Conservation (phyloP, 2,113 vertebrate species). For the Coptodon bakossiorum region DNA sequence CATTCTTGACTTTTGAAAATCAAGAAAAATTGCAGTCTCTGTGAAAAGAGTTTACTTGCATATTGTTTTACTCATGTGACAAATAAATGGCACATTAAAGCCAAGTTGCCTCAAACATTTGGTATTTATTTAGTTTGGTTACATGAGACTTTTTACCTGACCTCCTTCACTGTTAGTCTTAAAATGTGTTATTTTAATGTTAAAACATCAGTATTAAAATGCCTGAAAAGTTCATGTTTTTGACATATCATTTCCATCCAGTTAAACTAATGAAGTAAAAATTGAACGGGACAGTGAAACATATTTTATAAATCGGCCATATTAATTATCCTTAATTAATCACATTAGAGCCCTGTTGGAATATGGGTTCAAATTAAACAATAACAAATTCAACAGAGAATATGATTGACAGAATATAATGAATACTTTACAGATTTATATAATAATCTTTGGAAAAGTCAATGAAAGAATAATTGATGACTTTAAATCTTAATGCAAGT, state of each 20-base stretch:
- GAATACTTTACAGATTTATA: slow-evolving; percentile 4
- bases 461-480: slow-evolving; percentile 15
- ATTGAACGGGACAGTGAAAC: not conserved
- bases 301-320: not conserved
- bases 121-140: not conserved
- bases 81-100: not conserved
- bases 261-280: not conserved
- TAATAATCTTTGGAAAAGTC: not conserved
- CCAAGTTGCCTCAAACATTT: not conserved
- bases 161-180: not conserved
- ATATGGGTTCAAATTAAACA: not conserved
- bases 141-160: not conserved
- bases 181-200: not conserved
- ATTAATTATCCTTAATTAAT: slow-evolving; percentile 19
- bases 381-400: not conserved
- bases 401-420: slow-evolving; percentile 15
- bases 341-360: not conserved
- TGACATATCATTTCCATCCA: not conserved
- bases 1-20: not conserved
- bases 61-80: not conserved
- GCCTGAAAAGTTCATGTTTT: not conserved
- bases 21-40: not conserved
- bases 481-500: slow-evolving; percentile 19
- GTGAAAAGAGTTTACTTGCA: not conserved
- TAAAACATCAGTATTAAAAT: not conserved